phyloP scores from a whole-genome alignment of 1,140 invertebrate species.

The Augochlora pura region DNA sequence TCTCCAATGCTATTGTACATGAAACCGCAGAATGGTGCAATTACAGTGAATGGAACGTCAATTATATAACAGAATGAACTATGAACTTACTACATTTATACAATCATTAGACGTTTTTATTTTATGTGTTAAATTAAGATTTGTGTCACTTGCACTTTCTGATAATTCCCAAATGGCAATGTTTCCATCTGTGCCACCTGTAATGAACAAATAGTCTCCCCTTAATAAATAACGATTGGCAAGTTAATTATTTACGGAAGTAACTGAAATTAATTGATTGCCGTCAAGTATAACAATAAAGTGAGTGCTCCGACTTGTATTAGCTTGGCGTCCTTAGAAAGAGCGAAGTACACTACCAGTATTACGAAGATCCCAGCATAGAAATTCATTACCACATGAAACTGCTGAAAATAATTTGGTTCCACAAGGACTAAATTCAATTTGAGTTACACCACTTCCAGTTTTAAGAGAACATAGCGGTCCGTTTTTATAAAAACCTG shows the following conservation, averaged over 20 bases:
- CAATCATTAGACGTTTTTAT: slow-evolving; percentile 83
- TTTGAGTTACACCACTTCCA: slow-evolving; percentile 92
- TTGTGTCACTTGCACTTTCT: slow-evolving; percentile 70
- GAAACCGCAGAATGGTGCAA: too few species aligned
- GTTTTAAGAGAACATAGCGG: slow-evolving; percentile 83
- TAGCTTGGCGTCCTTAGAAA: slow-evolving; percentile 83
- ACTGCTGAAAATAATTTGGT: slow-evolving; percentile 90
- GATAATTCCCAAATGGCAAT: slow-evolving; percentile 87
- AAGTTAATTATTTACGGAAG: slow-evolving; percentile 19
- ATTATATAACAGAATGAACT: too few species aligned
- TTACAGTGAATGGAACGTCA: slow-evolving; percentile 24
- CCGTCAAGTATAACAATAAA: slow-evolving; percentile 89
- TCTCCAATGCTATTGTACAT: too few species aligned
- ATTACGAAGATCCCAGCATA: slow-evolving; percentile 95
- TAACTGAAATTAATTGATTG: slow-evolving; percentile 85
- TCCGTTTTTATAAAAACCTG: slow-evolving; percentile 84
- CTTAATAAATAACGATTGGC: slow-evolving; percentile 19
- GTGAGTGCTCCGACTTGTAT: slow-evolving; percentile 96
- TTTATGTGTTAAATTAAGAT: slow-evolving; percentile 71
- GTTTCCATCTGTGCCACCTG: slow-evolving; percentile 87
- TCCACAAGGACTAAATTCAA: slow-evolving; percentile 91
- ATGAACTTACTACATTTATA: slow-evolving; percentile 91
- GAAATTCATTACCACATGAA: slow-evolving; percentile 87
- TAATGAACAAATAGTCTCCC: slow-evolving; percentile 23
- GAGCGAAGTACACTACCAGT: slow-evolving; percentile 87